Evolutionary conservation across 2,888 invertebrate genomes (phyloP), one percentile per base, ranked within the genome.

Genomic region (Leptura quadrifasciata): DNA sequence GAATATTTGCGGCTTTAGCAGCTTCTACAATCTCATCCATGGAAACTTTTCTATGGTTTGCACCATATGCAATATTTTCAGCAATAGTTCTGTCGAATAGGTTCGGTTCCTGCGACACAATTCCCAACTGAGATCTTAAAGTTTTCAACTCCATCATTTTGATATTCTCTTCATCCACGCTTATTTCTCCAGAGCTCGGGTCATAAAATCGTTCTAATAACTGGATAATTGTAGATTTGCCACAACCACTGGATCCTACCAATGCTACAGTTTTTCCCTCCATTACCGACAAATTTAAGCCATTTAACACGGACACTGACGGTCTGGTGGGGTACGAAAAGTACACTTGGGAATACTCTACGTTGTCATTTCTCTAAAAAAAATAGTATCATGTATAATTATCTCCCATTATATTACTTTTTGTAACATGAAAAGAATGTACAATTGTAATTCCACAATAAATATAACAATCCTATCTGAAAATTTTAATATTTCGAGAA

Each of bases 11-110:
- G 85, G 94, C 93, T 84, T 93, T 93, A 0, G 96, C 95, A 0
- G 95, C 94, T 17, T 92, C 91, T 2, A 96, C 93, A 70, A 97
- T 92, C 86, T 97, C 96, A 65, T 93, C 92, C 89, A 93, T 92
- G 2, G 90, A 85, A 0, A 95, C 93, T 1, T 87, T 86, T n/a
- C 94, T 89, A 0, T 90, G 89, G 86, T 96, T 96, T 85, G 96
- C 95, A 3, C 98, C 98, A 86, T 98, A 98, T 0, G 95, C 94
- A 80, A 98, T 98, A 88, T 98, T 98, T 82, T 98, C 96, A 0
- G 92, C 93, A 76, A 98, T 96, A 9, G 95, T 95, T 71, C 95
- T 92, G 87, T 97, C 96, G 89, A 98, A 98, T 0, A 98, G 91
- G 1, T 95, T 93, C 0, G 97, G 98, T 85, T 98, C 98, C 89